A percentile compares a stretch with the other conserved stretches of the same genome.
phyloP scores from a whole-genome alignment of 2,113 vertebrate species.

The Megaleporinus macrocephalus region DNA sequence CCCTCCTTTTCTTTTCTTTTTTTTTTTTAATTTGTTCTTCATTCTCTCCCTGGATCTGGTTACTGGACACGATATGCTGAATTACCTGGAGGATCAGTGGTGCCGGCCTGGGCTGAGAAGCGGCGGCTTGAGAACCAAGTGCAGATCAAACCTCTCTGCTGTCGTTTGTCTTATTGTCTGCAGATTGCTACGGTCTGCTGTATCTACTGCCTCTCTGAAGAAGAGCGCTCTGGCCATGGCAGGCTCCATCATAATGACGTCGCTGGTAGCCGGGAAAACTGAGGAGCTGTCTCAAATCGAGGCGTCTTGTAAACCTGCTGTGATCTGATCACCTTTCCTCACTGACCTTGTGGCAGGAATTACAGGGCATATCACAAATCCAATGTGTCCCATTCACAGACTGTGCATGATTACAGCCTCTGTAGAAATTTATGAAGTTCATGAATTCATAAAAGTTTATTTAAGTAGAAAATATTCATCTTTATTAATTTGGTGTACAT shows the following conservation, averaged over 20 bases:
- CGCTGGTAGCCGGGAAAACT: conserved; percentile 66
- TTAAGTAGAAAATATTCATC: background rate
- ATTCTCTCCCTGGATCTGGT: conserved; percentile 78
- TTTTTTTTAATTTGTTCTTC: conserved; percentile 77
- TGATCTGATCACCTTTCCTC: conserved; percentile 65
- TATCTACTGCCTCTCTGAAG: conserved; percentile 63
- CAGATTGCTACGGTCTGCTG: conserved; percentile 73
- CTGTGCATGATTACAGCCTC: conserved; percentile 2
- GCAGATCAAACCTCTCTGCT: conserved; percentile 56
- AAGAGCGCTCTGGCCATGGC: conserved; percentile 67
- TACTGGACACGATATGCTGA: conserved; percentile 79
- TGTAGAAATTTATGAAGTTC: conserved; percentile 8
- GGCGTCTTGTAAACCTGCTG: conserved; percentile 53
- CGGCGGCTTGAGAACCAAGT: background rate
- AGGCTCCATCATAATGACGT: conserved; percentile 73
- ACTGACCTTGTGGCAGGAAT: conserved; percentile 31
- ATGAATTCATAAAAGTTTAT: background rate
- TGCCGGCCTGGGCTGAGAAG: background rate
- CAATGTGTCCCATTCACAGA: conserved; percentile 11
- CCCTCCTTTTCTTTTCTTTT: conserved; percentile 51
- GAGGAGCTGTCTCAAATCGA: conserved; percentile 72
- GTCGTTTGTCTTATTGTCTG: conserved; percentile 75
- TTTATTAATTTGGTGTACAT: background rate
- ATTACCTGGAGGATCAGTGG: conserved; percentile 81
- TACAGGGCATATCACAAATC: conserved; percentile 15